A percentile compares a stretch with the other conserved stretches of the same genome.
Evolutionary conservation across 2,113 vertebrate genomes (phyloP).

Genomic region (Romanogobio albipinnatus): DNA sequence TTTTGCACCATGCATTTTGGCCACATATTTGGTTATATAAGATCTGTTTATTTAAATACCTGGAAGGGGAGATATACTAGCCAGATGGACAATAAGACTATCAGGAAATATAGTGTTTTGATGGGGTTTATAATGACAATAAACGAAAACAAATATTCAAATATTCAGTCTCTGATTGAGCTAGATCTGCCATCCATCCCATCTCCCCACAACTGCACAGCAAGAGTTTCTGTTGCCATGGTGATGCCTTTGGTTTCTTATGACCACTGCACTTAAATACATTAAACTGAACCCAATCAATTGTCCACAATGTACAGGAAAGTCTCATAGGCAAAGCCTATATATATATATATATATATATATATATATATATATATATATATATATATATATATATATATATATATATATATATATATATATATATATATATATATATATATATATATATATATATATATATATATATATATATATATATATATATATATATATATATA

Average conservation of each 20-base stretch:
- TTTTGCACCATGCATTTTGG: neutral
- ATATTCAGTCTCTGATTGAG: constrained; percentile 29
- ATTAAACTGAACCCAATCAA: constrained; percentile 28
- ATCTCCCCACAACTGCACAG: constrained; percentile 54
- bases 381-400: too few relatives aligned
- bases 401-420: too few relatives aligned
- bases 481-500: too few relatives aligned
- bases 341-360: too few relatives aligned
- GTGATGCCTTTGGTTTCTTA: constrained; percentile 51
- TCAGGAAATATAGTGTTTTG: neutral
- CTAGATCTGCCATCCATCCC: constrained; percentile 52
- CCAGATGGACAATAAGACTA: neutral
- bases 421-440: too few relatives aligned
- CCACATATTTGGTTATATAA: neutral
- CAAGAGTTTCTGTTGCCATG: constrained; percentile 53
- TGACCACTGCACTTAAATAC: constrained; percentile 19
- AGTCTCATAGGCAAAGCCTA: neutral
- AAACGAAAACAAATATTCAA: neutral
- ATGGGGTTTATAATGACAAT: neutral
- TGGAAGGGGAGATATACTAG: neutral
- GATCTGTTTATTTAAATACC: neutral
- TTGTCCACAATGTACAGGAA: constrained; percentile 22
- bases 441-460: too few relatives aligned
- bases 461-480: too few relatives aligned
- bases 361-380: too few relatives aligned